These are phyloP conservation scores for Calliphora vomitoria DNA, from an alignment of 2,888 invertebrate genomes.

Conservation along the genomic window DNA sequence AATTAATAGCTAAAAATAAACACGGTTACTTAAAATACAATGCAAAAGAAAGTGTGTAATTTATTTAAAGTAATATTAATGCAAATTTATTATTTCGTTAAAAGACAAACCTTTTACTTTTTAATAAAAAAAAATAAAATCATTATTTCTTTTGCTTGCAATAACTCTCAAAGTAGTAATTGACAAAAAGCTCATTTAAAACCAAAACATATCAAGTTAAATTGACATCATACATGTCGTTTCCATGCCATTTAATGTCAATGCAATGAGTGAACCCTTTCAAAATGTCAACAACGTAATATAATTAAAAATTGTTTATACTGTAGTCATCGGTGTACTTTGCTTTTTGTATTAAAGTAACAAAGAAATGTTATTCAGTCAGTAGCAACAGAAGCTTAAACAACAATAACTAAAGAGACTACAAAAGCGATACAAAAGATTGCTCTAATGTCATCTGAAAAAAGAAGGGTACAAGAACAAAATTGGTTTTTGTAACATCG, in stretches of 20 bases:
- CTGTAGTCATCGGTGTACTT: background rate
- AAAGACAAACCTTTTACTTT: background rate
- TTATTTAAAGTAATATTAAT: too few relatives aligned
- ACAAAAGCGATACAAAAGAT: conserved; percentile 19
- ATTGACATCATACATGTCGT: conserved; percentile 6
- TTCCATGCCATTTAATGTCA: conserved; percentile 27
- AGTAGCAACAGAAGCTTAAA: background rate
- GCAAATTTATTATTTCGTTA: background rate
- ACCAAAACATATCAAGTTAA: background rate
- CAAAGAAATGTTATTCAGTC: conserved; percentile 32
- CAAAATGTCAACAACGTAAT: conserved; percentile 49
- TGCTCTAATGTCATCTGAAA: conserved; percentile 3
- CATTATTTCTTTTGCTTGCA: too few relatives aligned
- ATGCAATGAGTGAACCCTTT: conserved; percentile 36
- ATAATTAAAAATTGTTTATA: conserved; percentile 58
- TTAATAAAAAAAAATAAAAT: too few relatives aligned
- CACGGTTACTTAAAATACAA: background rate
- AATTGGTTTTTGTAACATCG: background rate
- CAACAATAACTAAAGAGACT: conserved; percentile 29
- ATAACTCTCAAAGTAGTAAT: too few relatives aligned
- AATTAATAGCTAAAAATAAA: background rate
- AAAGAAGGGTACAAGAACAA: background rate
- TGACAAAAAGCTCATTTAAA: background rate
- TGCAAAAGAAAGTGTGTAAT: background rate
- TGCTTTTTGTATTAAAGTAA: background rate